These are phyloP conservation scores for Hafferia zeledoni DNA, from an alignment of 2,797 vertebrate genomes.

Conservation along the genomic window DNA sequence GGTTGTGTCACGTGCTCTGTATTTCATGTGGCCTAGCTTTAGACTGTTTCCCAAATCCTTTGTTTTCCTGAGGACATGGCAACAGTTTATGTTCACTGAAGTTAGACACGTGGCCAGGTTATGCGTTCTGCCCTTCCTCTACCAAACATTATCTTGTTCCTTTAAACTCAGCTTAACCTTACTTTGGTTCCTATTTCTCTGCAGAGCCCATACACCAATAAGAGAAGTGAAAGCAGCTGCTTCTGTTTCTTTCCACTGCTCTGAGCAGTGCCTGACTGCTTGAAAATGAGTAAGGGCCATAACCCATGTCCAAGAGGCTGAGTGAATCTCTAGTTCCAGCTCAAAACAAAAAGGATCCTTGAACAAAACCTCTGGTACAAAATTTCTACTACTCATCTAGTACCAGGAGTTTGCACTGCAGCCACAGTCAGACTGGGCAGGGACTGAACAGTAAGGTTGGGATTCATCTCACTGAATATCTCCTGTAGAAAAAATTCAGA, in stretches of 20 bases:
- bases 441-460: neutral
- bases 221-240: constrained; percentile 45
- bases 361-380: neutral
- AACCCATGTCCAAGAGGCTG: neutral
- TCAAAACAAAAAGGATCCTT: neutral
- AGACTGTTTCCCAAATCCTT: neutral
- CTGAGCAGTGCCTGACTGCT: neutral
- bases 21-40: neutral
- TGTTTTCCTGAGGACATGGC: neutral
- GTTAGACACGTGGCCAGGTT: neutral
- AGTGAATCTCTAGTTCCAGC: neutral
- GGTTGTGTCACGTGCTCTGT: neutral
- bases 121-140: neutral
- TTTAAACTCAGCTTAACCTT: constrained; percentile 52
- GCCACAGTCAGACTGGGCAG: neutral
- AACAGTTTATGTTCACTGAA: constrained; percentile 23
- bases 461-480: neutral
- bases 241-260: constrained; percentile 20
- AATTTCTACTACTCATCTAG: neutral
- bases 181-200: constrained; percentile 54
- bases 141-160: constrained; percentile 38
- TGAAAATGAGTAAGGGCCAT: neutral
- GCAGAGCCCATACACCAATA: neutral
- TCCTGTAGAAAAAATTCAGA: neutral
- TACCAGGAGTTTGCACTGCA: neutral